Percentiles rank a stretch among this genome's conserved stretches.
Conservation (phyloP, 2,797 vertebrate genomes). For the Trichosurus vulpecula region DNA sequence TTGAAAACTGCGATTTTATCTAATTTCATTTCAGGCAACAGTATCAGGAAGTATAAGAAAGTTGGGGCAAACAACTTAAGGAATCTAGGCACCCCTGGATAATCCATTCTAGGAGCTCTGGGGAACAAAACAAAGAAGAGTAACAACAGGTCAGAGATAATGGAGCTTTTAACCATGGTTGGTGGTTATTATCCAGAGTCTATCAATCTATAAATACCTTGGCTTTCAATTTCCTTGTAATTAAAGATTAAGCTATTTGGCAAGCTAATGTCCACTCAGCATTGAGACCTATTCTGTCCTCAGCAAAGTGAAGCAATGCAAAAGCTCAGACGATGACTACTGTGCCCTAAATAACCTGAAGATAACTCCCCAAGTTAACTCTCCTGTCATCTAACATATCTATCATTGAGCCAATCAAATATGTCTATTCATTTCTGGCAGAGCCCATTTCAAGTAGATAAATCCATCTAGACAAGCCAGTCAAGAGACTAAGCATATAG, state of each 20-base stretch:
- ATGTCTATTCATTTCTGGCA: constrained; percentile 75
- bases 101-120: neutral
- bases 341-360: constrained; percentile 74
- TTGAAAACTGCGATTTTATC: neutral
- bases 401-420: constrained; percentile 81
- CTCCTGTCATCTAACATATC: constrained; percentile 80
- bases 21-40: constrained; percentile 45
- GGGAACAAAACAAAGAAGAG: neutral
- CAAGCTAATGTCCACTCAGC: constrained; percentile 58
- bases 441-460: constrained; percentile 77
- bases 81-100: neutral
- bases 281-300: constrained; percentile 65
- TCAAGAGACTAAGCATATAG: constrained; percentile 80
- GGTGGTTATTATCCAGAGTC: constrained; percentile 25
- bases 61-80: constrained; percentile 24
- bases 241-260: constrained; percentile 65
- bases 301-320: constrained; percentile 51
- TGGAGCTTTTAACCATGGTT: neutral
- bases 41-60: neutral
- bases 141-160: neutral
- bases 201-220: neutral
- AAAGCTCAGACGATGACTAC: constrained; percentile 65
- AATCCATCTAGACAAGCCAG: constrained; percentile 81
- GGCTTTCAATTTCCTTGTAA: constrained; percentile 52
- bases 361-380: constrained; percentile 75